Evolutionary conservation across 2,888 invertebrate species (phyloP), one percentile per base, ranked within the genome.

Genomic region (Chymomyza amoena): DNA sequence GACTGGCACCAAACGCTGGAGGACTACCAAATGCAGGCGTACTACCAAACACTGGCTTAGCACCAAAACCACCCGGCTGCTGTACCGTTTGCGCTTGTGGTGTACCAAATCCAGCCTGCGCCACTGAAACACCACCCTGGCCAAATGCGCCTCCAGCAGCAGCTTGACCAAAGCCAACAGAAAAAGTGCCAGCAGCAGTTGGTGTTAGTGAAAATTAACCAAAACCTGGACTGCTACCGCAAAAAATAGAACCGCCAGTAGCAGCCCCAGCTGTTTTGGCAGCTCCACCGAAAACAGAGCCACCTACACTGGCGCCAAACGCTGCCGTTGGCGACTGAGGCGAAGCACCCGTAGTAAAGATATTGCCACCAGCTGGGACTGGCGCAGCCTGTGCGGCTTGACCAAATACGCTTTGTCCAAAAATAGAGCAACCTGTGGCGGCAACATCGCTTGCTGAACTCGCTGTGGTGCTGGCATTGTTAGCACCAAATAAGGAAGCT

Each of bases 1-100:
- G 90, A 45, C 89, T 87, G 0, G 86, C 81, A 0, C 92, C 92
- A 61, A 92, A 92, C 0, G 90, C 80, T 0, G 78, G 77, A n/a
- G 90, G 89, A 32, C 81, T 88, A n/a, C 90, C 88, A 75, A 90
- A 90, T 18, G 84, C 76, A 0, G 90, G 72, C 10, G 78, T 77
- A 28, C 87, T 89, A 1, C 92, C 92, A 76, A 92, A 92, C 7
- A 90, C 89, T 2, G 92, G 89, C 28, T 90, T 89, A 3, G 85
- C 84, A 0, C 91, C 92, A 69, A 92, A 92, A 0, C 89, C 83
- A 77, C 68, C 80, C 20, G 66, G 81, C 64, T 70, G 84, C 77
- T 66, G 87, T 39, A 76, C 83, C 79, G 39, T 73, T 77, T n/a
- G 86, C 51, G 76, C 77, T 56, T 76, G 89, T 4, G 91, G 88